A percentile compares a stretch with the other conserved stretches of the same genome.
phyloP scores from a whole-genome alignment of 2,888 invertebrate genomes.

The Drosophila paramelanica region DNA sequence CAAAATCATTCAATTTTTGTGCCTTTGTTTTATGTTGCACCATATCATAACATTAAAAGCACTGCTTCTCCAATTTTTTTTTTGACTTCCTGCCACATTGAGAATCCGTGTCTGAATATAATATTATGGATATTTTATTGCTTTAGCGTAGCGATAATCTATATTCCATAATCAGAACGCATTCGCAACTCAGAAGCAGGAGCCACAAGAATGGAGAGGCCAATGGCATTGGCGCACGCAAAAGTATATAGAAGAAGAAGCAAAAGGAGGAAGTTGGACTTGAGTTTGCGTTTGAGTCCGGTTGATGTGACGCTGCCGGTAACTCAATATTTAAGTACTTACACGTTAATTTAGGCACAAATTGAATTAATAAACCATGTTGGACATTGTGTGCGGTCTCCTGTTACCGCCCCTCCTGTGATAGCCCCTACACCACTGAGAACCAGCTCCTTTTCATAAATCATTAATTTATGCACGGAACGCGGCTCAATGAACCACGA shows the following conservation, averaged over 20 bases:
- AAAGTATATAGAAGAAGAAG: conserved; percentile 12
- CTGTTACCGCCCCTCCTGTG: conserved; percentile 27
- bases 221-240: conserved; percentile 65
- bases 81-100: background rate
- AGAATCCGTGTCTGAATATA: conserved; percentile 40
- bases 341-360: conserved; percentile 85
- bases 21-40: too few relatives aligned
- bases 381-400: conserved; percentile 85
- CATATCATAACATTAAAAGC: too few relatives aligned
- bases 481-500: conserved; percentile 75
- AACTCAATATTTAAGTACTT: conserved; percentile 83
- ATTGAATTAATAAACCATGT: conserved; percentile 86
- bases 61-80: background rate
- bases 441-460: conserved; percentile 79
- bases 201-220: conserved; percentile 8
- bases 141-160: conserved; percentile 59
- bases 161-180: conserved; percentile 77
- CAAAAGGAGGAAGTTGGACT: conserved; percentile 6
- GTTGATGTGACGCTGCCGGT: conserved; percentile 52
- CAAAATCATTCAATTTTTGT: too few relatives aligned
- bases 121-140: conserved; percentile 51
- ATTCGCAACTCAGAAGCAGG: conserved; percentile 55
- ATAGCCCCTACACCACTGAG: background rate
- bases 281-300: conserved; percentile 1
- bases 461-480: conserved; percentile 84